Evolutionary conservation across 2,888 invertebrate genomes (phyloP).

Genomic region (Lithosia quadra): DNA sequence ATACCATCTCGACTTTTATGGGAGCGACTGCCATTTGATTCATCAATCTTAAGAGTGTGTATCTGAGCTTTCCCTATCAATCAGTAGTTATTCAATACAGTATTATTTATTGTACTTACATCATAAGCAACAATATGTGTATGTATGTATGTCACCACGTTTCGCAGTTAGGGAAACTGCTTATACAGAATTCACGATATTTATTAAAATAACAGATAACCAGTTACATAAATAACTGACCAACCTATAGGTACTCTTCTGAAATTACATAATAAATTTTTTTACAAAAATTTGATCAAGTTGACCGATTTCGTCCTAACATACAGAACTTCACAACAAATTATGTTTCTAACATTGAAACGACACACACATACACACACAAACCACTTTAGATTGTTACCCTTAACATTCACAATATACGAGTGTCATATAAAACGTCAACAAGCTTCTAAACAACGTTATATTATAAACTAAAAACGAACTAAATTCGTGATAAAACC

Average conservation of each 20-base stretch:
- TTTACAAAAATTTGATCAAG: background rate
- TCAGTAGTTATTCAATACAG: no score
- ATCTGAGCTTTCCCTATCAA: no score
- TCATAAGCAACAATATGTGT: no score
- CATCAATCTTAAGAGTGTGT: no score
- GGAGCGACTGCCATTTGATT: no score
- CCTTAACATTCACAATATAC: constrained; percentile 30
- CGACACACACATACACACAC: background rate
- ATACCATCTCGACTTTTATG: no score
- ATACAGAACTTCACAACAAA: background rate
- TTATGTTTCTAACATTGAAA: background rate
- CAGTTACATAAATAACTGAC: background rate
- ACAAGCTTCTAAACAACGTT: constrained; percentile 28
- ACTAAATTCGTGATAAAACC: constrained; percentile 35
- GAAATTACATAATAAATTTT: background rate
- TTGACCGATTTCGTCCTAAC: background rate
- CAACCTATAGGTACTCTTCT: no score
- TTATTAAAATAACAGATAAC: no score
- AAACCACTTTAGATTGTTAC: constrained; percentile 4
- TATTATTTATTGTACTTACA: no score
- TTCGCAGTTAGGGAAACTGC: no score
- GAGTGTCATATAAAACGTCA: constrained; percentile 27
- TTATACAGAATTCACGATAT: no score
- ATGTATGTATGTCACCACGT: no score
- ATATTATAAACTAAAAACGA: constrained; percentile 37